Conservation (phyloP, 2,888 invertebrate genomes). For the Watsonalla binaria region DNA sequence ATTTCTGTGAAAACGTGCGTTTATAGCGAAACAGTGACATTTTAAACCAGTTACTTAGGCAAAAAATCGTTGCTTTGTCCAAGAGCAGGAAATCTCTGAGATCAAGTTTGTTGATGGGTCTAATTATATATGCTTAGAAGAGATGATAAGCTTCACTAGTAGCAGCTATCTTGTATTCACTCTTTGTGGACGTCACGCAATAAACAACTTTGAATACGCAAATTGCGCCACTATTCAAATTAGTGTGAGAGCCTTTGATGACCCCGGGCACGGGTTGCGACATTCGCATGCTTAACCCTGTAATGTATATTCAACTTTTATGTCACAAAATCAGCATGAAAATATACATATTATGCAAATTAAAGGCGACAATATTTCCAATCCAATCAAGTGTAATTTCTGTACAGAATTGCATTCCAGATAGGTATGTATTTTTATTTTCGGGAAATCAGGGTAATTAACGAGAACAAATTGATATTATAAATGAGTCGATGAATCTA, state of each 20-base stretch:
- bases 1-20: too few species aligned
- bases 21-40: too few species aligned
- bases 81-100: too few species aligned
- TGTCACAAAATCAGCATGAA: too few species aligned
- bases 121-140: background rate
- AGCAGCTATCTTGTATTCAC: conserved; percentile 22
- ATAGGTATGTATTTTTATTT: background rate
- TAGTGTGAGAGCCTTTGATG: conserved; percentile 39
- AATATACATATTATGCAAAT: background rate
- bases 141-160: too few species aligned
- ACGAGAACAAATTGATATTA: background rate
- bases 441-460: background rate
- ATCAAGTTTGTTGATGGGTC: background rate
- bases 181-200: conserved; percentile 43
- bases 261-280: conserved; percentile 32
- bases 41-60: background rate
- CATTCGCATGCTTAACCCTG: conserved; percentile 16
- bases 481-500: background rate
- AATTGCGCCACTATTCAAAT: conserved; percentile 45
- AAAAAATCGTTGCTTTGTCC: too few species aligned
- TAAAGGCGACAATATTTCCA: background rate
- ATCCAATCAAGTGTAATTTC: too few species aligned
- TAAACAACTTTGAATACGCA: conserved; percentile 46
- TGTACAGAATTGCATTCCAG: background rate
- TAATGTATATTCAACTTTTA: too few species aligned